Evolutionary conservation across 2,113 vertebrate species (phyloP), one percentile per base, ranked within the genome.

Genomic region (Megaleporinus macrocephalus): DNA sequence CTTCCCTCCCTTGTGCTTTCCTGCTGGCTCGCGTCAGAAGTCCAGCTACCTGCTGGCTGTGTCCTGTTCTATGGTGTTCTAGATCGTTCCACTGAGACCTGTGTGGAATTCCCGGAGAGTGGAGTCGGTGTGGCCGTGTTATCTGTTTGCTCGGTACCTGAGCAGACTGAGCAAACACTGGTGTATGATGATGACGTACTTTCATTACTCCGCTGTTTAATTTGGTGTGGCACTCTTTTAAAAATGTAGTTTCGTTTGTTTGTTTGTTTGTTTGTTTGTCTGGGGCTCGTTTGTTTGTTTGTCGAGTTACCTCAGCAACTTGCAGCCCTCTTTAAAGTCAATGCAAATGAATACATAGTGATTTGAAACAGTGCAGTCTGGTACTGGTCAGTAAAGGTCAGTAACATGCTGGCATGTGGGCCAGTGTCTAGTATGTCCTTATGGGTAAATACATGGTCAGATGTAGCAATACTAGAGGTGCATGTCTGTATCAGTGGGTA

Each of bases 121-220:
- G 18, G 55, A 33, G 16, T 55, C 73, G 72, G 51, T 79, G 84
- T 82, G 76, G 55, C 47, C 74, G 61, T 69, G 27, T 76, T 80
- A 68, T 81, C 69, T 41, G 41, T 55, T 61, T 63, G 20, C 9
- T 41, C 13, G 36, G 4, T 63, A 66, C 36, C 29, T 74, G 59
- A 66, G 27, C 5, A 62, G 22, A 61, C 47, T 41, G 68, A 75
- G 55, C 24, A 84, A 72, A 80, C 47, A 44, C 22, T 24, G 29
- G 29, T 57, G 69, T 16, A n/a, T 62, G 47, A 72, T 62, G 16
- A 59, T 55, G 20, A 69, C 24, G 12, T 69, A 53, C 12, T 70
- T 36, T 65, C 30, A 49, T 62, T 72, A 30, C 18, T 10, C 15
- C 7, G 5, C 59, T 72, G 83, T 84, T 75, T 65, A 27, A 71